Conservation (phyloP, 2,113 vertebrate genomes). For the Apaloderma vittatum region DNA sequence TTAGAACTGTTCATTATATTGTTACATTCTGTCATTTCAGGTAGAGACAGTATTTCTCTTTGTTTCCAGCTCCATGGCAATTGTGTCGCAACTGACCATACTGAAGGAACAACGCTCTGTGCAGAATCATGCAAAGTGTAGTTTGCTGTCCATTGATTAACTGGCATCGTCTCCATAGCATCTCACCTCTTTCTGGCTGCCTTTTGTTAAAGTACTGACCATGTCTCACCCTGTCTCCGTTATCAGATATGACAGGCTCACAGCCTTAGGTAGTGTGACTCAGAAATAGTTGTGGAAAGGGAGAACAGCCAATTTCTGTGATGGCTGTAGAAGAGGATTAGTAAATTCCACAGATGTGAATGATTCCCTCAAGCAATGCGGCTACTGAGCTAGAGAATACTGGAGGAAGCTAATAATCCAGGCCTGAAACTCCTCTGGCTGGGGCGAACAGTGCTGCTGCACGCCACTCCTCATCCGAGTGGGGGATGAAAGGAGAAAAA, state of each 20-base stretch:
- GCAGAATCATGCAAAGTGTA: neutral
- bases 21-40: neutral
- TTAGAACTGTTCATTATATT: neutral
- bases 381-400: neutral
- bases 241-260: constrained; percentile 25
- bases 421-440: neutral
- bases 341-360: constrained; percentile 21
- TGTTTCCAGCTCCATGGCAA: neutral
- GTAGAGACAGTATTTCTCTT: neutral
- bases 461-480: neutral
- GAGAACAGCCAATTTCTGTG: constrained; percentile 28
- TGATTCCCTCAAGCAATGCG: constrained; percentile 32
- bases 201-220: neutral
- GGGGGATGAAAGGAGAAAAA: neutral
- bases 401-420: neutral
- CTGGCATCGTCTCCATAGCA: neutral
- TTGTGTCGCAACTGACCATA: neutral
- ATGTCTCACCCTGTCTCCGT: neutral
- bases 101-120: neutral
- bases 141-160: constrained; percentile 1
- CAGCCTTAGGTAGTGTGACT: constrained; percentile 31
- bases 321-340: constrained; percentile 32
- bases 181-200: neutral
- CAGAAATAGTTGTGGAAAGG: constrained; percentile 3
- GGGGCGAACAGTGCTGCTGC: neutral